A percentile compares a stretch with the other conserved stretches of the same genome.
phyloP scores from a whole-genome alignment of 2,113 vertebrate genomes.

The Phrynosoma platyrhinos region DNA sequence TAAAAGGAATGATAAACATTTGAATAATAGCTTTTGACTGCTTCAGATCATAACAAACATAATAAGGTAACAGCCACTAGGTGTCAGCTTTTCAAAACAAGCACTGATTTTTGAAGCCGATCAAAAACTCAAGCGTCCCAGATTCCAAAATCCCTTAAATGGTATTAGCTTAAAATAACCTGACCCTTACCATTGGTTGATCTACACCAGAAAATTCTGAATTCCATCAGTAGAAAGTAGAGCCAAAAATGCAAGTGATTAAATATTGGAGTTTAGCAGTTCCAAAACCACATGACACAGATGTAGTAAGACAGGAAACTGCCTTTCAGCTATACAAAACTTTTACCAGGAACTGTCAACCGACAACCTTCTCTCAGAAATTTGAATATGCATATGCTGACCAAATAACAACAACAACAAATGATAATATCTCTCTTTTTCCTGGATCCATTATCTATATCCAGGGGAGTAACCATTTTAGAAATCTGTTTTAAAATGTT shows the following conservation, averaged over 20 bases:
- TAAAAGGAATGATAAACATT: not conserved
- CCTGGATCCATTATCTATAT: not conserved
- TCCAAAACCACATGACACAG: not conserved
- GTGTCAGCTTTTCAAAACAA: conserved; percentile 72
- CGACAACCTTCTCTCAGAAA: not conserved
- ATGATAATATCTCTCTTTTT: not conserved
- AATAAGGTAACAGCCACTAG: conserved; percentile 68
- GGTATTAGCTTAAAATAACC: conserved; percentile 81
- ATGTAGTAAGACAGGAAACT: not conserved
- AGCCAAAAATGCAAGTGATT: conserved; percentile 68
- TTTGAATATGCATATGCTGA: not conserved
- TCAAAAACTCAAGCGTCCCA: conserved; percentile 73
- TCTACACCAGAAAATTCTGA: conserved; percentile 66
- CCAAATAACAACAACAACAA: not conserved
- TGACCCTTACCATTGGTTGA: conserved; percentile 66
- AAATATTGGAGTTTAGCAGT: conserved; percentile 38
- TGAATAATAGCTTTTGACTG: not conserved
- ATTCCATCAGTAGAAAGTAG: conserved; percentile 68
- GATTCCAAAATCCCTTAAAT: conserved; percentile 82
- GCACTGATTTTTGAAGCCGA: conserved; percentile 4
- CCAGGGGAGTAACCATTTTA: not conserved
- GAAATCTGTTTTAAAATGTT: too few species aligned
- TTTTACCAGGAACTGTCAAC: not conserved
- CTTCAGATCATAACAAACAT: not conserved
- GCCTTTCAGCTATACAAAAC: not conserved